Evolutionary conservation across 2,113 vertebrate species (phyloP).

Genomic region (Lonchura striata): DNA sequence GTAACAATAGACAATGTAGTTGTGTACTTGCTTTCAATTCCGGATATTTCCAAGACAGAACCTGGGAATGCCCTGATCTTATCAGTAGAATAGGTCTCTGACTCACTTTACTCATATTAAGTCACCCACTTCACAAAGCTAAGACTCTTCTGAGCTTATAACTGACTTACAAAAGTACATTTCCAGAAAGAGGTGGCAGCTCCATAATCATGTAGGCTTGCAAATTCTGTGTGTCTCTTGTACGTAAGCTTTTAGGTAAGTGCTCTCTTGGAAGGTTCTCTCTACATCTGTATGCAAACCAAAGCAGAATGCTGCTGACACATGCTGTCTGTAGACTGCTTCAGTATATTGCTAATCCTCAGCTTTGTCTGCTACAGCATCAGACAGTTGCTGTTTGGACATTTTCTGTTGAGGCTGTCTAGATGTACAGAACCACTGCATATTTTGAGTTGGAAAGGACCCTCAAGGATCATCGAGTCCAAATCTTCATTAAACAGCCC

Average conservation of each 20-base stretch:
- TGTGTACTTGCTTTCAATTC: background rate
- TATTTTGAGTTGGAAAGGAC: background rate
- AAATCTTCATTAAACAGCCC: fast-evolving
- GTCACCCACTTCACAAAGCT: background rate
- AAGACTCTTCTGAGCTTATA: background rate
- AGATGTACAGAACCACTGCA: background rate
- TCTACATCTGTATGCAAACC: background rate
- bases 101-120: background rate
- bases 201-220: background rate
- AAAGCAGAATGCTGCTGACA: background rate
- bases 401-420: background rate
- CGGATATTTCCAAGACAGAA: background rate
- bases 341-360: background rate
- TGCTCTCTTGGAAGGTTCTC: background rate
- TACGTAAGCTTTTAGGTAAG: background rate
- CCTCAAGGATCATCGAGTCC: background rate
- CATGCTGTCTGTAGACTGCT: background rate
- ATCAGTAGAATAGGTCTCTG: background rate
- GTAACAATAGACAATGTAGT: background rate
- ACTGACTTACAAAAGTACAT: background rate
- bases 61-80: background rate
- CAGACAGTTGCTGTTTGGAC: background rate
- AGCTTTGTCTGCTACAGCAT: background rate
- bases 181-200: background rate
- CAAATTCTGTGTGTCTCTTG: background rate